These are phyloP conservation scores for Ptilonorhynchus violaceus DNA, from an alignment of 2,113 vertebrate genomes.

Conservation along the genomic window DNA sequence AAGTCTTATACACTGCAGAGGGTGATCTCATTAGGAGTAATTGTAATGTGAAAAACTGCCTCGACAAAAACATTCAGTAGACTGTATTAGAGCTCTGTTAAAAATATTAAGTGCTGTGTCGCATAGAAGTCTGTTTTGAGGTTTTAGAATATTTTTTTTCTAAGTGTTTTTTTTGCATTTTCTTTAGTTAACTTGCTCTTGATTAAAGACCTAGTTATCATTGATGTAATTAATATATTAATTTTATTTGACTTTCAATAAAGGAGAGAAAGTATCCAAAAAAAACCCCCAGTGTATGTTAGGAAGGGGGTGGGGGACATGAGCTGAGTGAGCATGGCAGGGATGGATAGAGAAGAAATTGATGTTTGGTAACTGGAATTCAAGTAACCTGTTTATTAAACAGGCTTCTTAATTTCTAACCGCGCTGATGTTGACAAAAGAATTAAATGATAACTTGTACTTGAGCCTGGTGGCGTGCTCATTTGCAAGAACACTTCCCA, in stretches of 20 bases:
- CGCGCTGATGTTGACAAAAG: constrained; percentile 74
- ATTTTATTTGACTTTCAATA: neutral
- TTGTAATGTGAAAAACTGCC: constrained; percentile 39
- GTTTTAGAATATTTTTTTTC: neutral
- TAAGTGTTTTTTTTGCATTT: neutral
- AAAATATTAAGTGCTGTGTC: constrained; percentile 27
- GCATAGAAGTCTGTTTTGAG: neutral
- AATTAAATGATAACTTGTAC: constrained; percentile 80
- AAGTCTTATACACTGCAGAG: neutral
- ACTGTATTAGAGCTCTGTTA: constrained; percentile 41
- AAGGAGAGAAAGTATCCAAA: neutral
- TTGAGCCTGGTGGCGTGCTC: constrained; percentile 67
- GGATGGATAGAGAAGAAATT: neutral
- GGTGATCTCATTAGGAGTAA: constrained; percentile 52
- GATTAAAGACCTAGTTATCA: neutral
- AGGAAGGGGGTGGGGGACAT: neutral
- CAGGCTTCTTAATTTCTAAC: constrained; percentile 79
- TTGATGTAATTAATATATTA: neutral
- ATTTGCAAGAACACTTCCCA: constrained; percentile 70
- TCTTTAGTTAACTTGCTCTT: neutral
- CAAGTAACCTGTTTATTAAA: constrained; percentile 76
- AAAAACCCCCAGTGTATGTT: neutral
- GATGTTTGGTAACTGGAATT: constrained; percentile 64
- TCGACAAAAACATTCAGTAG: neutral
- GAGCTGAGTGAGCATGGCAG: neutral